Conservation (phyloP, 2,113 vertebrate species). For the Leucosticte australis region DNA sequence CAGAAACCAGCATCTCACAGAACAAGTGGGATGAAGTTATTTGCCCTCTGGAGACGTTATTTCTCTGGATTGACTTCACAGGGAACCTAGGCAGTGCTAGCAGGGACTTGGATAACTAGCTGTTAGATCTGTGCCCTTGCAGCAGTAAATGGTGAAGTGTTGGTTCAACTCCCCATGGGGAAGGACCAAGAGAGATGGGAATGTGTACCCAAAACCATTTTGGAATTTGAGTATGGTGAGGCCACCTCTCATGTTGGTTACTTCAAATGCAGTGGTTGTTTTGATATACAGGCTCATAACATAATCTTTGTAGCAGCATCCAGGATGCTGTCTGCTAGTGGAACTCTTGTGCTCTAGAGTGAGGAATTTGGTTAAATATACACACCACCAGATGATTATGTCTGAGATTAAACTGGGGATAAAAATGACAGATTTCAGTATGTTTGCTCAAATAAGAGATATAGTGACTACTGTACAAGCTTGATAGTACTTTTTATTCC, state of each 20-base stretch:
- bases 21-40: conserved; percentile 54
- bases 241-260: conserved; percentile 19
- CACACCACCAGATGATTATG: background rate
- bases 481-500: background rate
- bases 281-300: conserved; percentile 5
- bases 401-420: background rate
- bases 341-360: background rate
- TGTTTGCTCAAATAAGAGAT: background rate
- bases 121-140: conserved; percentile 28
- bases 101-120: conserved; percentile 20
- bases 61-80: conserved; percentile 65
- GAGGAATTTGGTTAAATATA: background rate
- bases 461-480: background rate
- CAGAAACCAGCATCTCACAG: background rate
- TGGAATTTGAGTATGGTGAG: background rate
- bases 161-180: background rate
- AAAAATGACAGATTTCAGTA: background rate
- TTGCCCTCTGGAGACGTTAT: conserved; percentile 49
- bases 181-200: background rate
- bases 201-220: background rate
- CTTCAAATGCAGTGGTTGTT: conserved; percentile 42
- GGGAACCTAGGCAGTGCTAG: conserved; percentile 12
- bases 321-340: background rate
- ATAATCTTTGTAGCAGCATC: background rate
- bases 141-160: background rate